phyloP scores from a whole-genome alignment of 2,113 vertebrate genomes.

The Halcyon malimbica region DNA sequence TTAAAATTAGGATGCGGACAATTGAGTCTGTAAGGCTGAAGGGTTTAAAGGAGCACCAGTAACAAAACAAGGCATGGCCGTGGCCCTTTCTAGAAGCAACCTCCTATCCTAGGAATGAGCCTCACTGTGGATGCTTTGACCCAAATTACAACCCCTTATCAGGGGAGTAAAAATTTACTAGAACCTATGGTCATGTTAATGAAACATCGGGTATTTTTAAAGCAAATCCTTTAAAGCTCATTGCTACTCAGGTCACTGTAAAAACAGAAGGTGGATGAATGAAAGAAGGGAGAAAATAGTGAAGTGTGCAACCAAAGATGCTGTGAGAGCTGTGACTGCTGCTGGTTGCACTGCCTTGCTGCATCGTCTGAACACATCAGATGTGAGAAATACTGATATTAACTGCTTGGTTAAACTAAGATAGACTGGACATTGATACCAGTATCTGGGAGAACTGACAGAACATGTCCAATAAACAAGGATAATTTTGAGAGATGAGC shows the following conservation, averaged over 20 bases:
- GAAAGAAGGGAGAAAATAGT: not conserved
- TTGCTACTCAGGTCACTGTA: not conserved
- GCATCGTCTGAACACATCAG: not conserved
- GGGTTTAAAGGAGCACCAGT: not conserved
- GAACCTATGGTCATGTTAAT: not conserved
- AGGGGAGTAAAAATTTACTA: not conserved
- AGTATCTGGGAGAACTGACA: not conserved
- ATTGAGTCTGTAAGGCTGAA: not conserved
- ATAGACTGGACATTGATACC: not conserved
- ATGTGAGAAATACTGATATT: not conserved
- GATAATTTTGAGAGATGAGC: not conserved
- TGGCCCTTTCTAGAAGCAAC: not conserved
- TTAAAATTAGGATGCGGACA: not conserved
- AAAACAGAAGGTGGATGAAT: not conserved
- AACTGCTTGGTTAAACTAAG: not conserved
- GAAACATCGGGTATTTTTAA: not conserved
- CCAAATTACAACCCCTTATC: not conserved
- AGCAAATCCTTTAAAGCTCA: not conserved
- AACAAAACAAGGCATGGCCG: not conserved
- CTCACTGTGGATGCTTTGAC: not conserved
- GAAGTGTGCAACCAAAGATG: not conserved
- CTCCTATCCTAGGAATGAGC: not conserved
- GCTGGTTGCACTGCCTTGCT: not conserved
- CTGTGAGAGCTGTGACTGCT: not conserved
- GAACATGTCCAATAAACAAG: not conserved